Evolutionary conservation across 1,140 invertebrate genomes (phyloP).

Genomic region (Drosophila arawakana): DNA sequence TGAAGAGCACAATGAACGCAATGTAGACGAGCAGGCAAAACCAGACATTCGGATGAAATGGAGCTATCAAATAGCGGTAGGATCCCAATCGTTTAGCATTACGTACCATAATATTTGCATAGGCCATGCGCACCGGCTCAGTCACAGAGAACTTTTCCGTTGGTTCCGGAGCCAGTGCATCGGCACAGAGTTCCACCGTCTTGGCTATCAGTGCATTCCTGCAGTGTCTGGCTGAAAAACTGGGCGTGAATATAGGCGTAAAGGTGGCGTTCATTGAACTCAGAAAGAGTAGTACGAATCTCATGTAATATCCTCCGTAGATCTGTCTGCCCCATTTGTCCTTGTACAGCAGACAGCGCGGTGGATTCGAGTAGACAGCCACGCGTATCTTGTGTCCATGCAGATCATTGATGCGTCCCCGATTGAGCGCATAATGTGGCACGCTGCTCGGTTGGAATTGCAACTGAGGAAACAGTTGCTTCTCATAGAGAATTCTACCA

Average conservation of each 20-base stretch:
- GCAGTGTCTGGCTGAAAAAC: conserved; percentile 51
- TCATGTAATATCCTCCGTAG: conserved; percentile 58
- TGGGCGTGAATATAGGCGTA: conserved; percentile 41
- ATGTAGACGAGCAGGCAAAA: conserved; percentile 50
- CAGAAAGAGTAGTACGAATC: conserved; percentile 50
- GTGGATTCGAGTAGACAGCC: conserved; percentile 55
- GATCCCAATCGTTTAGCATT: conserved; percentile 52
- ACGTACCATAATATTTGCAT: conserved; percentile 61
- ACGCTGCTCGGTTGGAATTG: conserved; percentile 14
- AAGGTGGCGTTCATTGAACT: conserved; percentile 44
- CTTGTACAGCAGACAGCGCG: conserved; percentile 45
- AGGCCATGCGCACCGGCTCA: conserved; percentile 43
- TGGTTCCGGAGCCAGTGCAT: conserved; percentile 46
- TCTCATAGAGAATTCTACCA: conserved; percentile 35
- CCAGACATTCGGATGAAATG: conserved; percentile 55
- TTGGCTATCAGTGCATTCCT: conserved; percentile 22
- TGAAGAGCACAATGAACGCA: conserved; percentile 44
- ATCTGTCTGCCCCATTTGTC: conserved; percentile 15
- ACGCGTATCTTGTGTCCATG: conserved; percentile 45
- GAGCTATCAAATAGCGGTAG: conserved; percentile 56
- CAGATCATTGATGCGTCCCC: conserved; percentile 5
- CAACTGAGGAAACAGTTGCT: conserved; percentile 39
- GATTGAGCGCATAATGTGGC: neutral
- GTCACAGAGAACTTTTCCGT: conserved; percentile 31
- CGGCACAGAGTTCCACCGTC: conserved; percentile 57